A percentile compares a stretch with the other conserved stretches of the same genome.
phyloP scores from a whole-genome alignment of 2,113 vertebrate species.

The Pluvialis apricaria region DNA sequence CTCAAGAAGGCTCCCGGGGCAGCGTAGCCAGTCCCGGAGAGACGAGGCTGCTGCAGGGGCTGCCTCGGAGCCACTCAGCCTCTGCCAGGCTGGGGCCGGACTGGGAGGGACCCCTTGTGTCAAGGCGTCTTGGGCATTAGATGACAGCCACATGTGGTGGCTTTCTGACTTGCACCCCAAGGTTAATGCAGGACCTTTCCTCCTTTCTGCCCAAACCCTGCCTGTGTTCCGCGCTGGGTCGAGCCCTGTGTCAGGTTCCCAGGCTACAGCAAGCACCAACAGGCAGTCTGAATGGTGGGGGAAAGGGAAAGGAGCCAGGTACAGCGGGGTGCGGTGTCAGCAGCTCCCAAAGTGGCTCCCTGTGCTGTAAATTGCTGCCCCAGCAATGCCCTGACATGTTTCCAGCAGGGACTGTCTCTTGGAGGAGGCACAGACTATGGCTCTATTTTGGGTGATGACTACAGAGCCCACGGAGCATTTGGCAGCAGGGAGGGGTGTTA shows the following conservation, averaged over 20 bases:
- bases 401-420: not conserved
- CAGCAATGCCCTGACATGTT: not conserved
- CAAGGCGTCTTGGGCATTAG: not conserved
- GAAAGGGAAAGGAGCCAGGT: not conserved
- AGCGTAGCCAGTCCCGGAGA: fast-evolving
- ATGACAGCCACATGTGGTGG: not conserved
- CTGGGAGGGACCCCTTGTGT: not conserved
- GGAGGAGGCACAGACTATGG: not conserved
- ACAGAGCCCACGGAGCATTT: not conserved
- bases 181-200: not conserved
- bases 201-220: not conserved
- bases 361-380: not conserved
- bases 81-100: not conserved
- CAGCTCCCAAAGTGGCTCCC: not conserved
- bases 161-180: not conserved
- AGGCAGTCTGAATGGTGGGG: not conserved
- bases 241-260: not conserved
- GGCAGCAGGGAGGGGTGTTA: not conserved
- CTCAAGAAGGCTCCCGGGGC: not conserved
- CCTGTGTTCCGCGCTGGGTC: not conserved
- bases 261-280: not conserved
- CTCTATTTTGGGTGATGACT: not conserved
- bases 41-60: not conserved
- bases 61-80: not conserved
- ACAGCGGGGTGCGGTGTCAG: not conserved